phyloP scores from a whole-genome alignment of 2,113 vertebrate genomes.

The Collichthys lucidus region DNA sequence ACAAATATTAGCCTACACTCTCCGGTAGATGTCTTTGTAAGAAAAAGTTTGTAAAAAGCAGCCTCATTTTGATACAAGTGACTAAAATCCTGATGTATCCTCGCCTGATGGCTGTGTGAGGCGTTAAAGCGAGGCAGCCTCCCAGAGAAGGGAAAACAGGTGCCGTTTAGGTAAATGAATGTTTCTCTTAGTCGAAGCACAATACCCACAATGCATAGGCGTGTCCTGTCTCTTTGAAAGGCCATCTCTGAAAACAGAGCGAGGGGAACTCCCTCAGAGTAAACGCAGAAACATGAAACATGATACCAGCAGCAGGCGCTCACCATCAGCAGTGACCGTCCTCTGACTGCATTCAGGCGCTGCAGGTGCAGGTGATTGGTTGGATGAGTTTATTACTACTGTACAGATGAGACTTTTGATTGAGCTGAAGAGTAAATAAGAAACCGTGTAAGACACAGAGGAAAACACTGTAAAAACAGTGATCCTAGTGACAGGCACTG shows the following conservation, averaged over 20 bases:
- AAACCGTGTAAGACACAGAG: neutral
- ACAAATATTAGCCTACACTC: neutral
- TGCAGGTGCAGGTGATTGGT: too few species aligned
- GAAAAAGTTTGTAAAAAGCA: neutral
- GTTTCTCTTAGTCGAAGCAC: conserved; percentile 6
- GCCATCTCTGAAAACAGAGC: conserved; percentile 42
- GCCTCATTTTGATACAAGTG: neutral
- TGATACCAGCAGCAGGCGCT: conserved; percentile 12
- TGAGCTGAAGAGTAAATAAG: neutral
- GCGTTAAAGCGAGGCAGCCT: neutral
- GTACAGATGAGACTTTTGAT: neutral
- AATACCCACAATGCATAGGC: conserved; percentile 21
- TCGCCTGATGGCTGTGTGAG: neutral
- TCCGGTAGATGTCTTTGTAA: neutral
- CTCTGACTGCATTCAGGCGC: conserved; percentile 15
- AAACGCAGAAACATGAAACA: conserved; percentile 56
- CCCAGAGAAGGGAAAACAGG: conserved; percentile 39
- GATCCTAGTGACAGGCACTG: too few species aligned
- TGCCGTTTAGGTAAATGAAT: conserved; percentile 37
- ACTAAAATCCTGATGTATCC: neutral
- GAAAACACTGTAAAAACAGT: too few species aligned
- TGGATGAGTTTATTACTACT: neutral
- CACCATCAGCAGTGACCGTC: conserved; percentile 8
- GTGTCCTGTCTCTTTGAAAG: conserved; percentile 31
- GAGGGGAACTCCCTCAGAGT: conserved; percentile 61